Conservation (phyloP, 2,113 vertebrate species). For the Stercorarius parasiticus region DNA sequence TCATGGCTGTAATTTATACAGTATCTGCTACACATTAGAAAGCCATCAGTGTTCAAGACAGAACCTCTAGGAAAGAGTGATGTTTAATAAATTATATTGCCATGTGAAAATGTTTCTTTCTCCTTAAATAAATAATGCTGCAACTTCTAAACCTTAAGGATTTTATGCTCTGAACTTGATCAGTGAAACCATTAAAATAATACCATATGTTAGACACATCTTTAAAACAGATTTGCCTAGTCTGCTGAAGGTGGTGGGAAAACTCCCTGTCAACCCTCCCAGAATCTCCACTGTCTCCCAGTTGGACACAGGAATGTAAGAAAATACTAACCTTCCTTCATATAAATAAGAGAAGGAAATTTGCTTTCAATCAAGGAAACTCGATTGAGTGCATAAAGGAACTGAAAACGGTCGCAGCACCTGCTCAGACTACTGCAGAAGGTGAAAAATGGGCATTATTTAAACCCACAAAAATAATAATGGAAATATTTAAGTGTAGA, state of each 20-base stretch:
- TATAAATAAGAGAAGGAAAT: constrained; percentile 7
- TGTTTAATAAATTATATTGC: constrained; percentile 50
- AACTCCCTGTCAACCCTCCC: constrained; percentile 38
- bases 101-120: constrained; percentile 6
- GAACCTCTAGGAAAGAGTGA: constrained; percentile 18
- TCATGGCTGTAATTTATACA: background rate
- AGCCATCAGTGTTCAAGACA: constrained; percentile 20
- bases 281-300: constrained; percentile 54
- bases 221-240: constrained; percentile 58
- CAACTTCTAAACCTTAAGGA: constrained; percentile 19
- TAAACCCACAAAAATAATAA: background rate
- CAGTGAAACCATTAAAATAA: constrained; percentile 53
- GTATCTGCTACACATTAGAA: constrained; percentile 47
- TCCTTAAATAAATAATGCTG: constrained; percentile 47
- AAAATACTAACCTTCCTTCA: constrained; percentile 31
- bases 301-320: constrained; percentile 41
- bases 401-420: constrained; percentile 13
- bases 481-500: background rate
- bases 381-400: background rate
- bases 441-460: background rate
- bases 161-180: constrained; percentile 48
- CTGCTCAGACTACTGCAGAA: background rate
- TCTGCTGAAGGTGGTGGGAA: constrained; percentile 53
- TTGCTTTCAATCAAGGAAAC: constrained; percentile 40
- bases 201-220: constrained; percentile 66